Base-by-base conservation (phyloP, 2,888 invertebrate species). In the Orthosia incerta region DNA sequence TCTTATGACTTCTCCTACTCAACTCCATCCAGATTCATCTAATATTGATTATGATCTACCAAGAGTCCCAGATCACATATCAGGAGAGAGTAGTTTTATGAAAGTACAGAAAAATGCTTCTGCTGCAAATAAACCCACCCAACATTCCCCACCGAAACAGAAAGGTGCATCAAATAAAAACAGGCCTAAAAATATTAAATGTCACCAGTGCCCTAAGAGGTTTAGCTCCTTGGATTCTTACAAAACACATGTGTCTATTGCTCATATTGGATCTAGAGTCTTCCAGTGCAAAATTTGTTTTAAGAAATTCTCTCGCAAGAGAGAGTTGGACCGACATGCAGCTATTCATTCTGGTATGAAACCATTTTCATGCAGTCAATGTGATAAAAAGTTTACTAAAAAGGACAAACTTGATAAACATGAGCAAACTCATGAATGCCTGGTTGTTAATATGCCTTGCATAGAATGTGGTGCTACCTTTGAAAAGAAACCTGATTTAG, bases 351-450 rank as follows among this genome's bases (percentile, higher is more conserved):
- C 97, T 56, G 98, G 97, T 1, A 95, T 97, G 92, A 97, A 97
- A 85, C 97, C 97, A 3, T 97, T 97, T 88, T 97, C 97, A 66
- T 98, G 98, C 89, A 96, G 95, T 65, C 96, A 97, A 72, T 98
- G 98, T 92, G 97, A 97, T 80, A 97, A 97, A 85, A 97, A 97
- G 81, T 97, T 97, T 89, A 97, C 97, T 55, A 96, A 97, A 62
- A 98, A 97, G 87, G 98, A 98, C 87, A 98, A 98, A 91, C 94
- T 97, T 69, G 96, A 97, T 66, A 95, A 97, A 69, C 98, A 98
- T 91, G 97, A 97, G 91, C 94, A 97, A 84, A 97, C 97, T 85
- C 97, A 97, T 89, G 97, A 97, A 88, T 93, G 97, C 93, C 75
- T 97, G 83, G 97, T 97, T 86, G 97, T 96, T 89, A 96, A 96